Base-by-base conservation (phyloP, 2,888 invertebrate genomes). In the Polietes domitor region DNA sequence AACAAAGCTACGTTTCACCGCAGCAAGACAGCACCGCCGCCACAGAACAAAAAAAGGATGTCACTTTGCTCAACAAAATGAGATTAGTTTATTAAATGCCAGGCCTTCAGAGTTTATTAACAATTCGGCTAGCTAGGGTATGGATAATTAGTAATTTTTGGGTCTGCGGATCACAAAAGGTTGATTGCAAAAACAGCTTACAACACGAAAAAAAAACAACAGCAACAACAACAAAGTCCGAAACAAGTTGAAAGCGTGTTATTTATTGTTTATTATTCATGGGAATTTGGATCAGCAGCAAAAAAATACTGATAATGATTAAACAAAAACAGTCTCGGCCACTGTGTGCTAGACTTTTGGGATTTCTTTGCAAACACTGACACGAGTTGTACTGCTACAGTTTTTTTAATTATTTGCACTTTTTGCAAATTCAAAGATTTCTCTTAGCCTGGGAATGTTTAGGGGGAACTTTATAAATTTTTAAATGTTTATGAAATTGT, bases 11-110 rank as follows among this genome's bases (percentile, higher is more conserved):
- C 12, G 50, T 5, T 74, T 47, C 7, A 74, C 19, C 53, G 12
- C 24, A 15, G n/a, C 58, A 70, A 7, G 65, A 58, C 70, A 50
- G 17, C 12, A 53, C 17, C 6, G 5, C 3, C 6, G 5, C 3
- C 37, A 9, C 37, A 37, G 6, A 37, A 2, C 19, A 68, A 47
- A 58, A 68, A 65, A 68, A 41, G 47, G 32, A 70, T 79, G 43
- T 37, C 37, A 55, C 43, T 74, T 68, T 61, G 12, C 19, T 58
- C 10, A 43, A 61, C 47, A n/a, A 70, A 80, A 68, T 32, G 15
- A 53, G 68, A 79, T 79, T 68, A 74, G 68, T 47, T 70, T 47
- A 47, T 47, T n/a, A 47, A 15, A 47, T 47, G 47, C n/a, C n/a
- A 41, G 2, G 41, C n/a, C n/a, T 47, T 47, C 6, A n/a, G 32